Percentiles rank a stretch among this genome's conserved stretches.
These are phyloP conservation scores for Ariopsis seemanni DNA, from an alignment of 2,113 vertebrate species.

Conservation along the genomic window DNA sequence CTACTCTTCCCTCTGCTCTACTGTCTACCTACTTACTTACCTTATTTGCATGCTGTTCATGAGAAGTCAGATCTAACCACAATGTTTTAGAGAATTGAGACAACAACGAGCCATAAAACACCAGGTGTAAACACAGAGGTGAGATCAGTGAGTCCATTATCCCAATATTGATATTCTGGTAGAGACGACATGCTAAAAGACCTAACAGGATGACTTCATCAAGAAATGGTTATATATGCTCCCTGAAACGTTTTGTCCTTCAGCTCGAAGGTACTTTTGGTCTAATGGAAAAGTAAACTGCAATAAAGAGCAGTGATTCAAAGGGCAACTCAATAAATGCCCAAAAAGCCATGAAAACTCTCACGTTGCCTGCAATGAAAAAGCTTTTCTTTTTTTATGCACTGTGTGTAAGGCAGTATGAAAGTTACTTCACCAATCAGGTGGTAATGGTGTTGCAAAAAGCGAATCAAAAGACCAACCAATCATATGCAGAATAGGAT, in stretches of 20 bases:
- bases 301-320: slow-evolving; percentile 42
- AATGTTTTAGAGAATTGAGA: neutral
- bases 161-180: neutral
- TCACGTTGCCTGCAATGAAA: slow-evolving; percentile 3
- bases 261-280: slow-evolving; percentile 6
- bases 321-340: slow-evolving; percentile 47
- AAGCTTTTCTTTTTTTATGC: slow-evolving; percentile 15
- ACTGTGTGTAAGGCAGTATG: neutral
- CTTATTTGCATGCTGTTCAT: neutral
- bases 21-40: neutral
- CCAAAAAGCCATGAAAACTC: slow-evolving; percentile 34
- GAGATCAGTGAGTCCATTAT: neutral
- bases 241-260: slow-evolving; percentile 27
- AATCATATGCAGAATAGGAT: neutral
- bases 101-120: neutral
- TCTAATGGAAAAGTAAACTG: slow-evolving; percentile 54
- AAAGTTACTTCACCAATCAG: neutral
- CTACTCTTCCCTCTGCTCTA: neutral
- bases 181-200: neutral
- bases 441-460: neutral
- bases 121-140: neutral
- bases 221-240: neutral
- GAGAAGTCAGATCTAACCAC: neutral
- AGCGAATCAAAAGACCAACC: neutral
- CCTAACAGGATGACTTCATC: neutral